These are phyloP conservation scores for Poeciliopsis infans DNA, from an alignment of 2,797 vertebrate genomes.

Conservation along the genomic window DNA sequence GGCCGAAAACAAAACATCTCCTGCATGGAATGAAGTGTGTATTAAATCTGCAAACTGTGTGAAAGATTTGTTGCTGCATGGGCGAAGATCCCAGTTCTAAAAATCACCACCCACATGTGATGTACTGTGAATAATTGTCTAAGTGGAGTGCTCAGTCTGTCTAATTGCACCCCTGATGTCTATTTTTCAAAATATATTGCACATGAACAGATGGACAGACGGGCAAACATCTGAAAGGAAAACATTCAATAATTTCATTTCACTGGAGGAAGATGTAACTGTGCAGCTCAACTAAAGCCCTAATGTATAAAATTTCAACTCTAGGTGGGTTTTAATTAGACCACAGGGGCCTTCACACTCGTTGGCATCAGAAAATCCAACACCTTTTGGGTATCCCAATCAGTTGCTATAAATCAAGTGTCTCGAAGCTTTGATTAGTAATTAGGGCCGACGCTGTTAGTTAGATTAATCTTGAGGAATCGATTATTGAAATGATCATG, in stretches of 20 bases:
- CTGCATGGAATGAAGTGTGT: neutral
- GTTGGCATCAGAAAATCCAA: neutral
- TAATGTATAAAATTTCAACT: neutral
- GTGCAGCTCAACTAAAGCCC: neutral
- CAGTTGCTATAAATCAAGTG: neutral
- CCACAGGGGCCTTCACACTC: neutral
- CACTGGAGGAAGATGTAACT: slow-evolving; percentile 3
- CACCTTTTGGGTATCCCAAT: neutral
- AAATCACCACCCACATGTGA: slow-evolving; percentile 28
- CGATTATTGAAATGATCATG: too few relatives aligned
- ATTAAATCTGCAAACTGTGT: neutral
- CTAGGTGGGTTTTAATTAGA: neutral
- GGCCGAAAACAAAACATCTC: slow-evolving; percentile 21
- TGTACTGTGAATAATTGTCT: slow-evolving; percentile 11
- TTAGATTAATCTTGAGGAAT: too few relatives aligned
- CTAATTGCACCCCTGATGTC: slow-evolving; percentile 22
- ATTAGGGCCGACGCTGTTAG: neutral
- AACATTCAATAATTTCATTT: slow-evolving; percentile 25
- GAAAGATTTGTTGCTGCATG: slow-evolving; percentile 6
- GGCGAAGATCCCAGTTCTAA: slow-evolving; percentile 22
- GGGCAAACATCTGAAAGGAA: slow-evolving; percentile 29
- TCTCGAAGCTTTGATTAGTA: neutral
- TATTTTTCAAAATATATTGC: slow-evolving; percentile 19
- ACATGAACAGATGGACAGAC: slow-evolving; percentile 37
- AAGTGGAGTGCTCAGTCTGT: slow-evolving; percentile 14